Evolutionary conservation across 2,888 invertebrate genomes (phyloP).

Genomic region (Agrilus biguttatus): DNA sequence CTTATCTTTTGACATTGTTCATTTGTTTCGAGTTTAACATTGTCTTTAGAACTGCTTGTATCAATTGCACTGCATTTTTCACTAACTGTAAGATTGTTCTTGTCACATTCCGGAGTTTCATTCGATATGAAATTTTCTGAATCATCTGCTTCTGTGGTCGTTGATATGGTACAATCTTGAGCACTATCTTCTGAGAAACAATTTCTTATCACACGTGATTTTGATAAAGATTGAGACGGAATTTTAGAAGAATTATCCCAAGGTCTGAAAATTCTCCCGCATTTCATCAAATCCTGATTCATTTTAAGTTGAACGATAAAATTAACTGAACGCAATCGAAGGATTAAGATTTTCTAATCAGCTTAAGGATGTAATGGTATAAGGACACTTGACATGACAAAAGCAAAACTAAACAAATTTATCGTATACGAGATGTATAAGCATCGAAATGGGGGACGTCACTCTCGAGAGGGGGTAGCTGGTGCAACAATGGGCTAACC

Average conservation of each 20-base stretch:
- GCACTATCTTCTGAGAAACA: slow-evolving; percentile 20
- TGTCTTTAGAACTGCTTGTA: background rate
- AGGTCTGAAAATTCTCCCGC: slow-evolving; percentile 17
- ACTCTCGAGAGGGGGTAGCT: slow-evolving; percentile 27
- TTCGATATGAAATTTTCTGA: background rate
- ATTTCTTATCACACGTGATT: slow-evolving; percentile 11
- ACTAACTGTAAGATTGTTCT: slow-evolving; percentile 1
- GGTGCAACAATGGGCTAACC: slow-evolving; percentile 29
- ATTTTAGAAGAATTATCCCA: slow-evolving; percentile 12
- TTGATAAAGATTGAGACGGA: no score
- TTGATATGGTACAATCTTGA: slow-evolving; percentile 44
- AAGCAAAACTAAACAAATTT: slow-evolving; percentile 25
- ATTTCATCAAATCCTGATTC: slow-evolving; percentile 3
- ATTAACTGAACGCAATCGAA: no score
- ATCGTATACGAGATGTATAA: slow-evolving; percentile 26
- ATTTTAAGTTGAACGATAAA: background rate
- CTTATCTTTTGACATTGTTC: background rate
- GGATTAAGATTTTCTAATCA: no score
- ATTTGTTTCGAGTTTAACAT: background rate
- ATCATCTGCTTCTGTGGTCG: slow-evolving; percentile 31
- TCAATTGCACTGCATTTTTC: background rate
- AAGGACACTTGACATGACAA: slow-evolving; percentile 20
- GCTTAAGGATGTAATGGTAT: slow-evolving; percentile 4
- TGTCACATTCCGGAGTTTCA: background rate
- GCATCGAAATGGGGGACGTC: slow-evolving; percentile 22